Percentiles rank a stretch among this genome's conserved stretches.
phyloP scores from a whole-genome alignment of 2,113 vertebrate species.

The Arenaria interpres region DNA sequence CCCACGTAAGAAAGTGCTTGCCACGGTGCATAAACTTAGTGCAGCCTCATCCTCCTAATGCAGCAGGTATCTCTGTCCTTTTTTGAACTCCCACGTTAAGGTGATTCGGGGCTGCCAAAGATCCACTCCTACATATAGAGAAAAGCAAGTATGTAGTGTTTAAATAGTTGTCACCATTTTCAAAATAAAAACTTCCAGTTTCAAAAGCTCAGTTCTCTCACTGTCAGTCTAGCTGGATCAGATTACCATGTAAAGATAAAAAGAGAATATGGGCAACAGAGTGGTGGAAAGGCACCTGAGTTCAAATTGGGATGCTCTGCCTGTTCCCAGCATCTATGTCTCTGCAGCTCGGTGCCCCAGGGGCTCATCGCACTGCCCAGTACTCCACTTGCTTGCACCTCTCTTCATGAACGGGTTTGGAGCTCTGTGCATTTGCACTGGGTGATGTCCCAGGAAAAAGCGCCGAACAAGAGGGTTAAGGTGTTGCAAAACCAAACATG shows the following conservation, averaged over 20 bases:
- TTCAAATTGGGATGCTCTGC: background rate
- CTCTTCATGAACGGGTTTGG: background rate
- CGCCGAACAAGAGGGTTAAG: background rate
- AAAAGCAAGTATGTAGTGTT: fast-evolving
- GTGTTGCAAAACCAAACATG: background rate
- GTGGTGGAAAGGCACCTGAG: background rate
- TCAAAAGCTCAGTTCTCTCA: background rate
- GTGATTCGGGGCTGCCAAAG: background rate
- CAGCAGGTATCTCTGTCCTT: background rate
- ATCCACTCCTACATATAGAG: background rate
- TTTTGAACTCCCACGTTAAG: background rate
- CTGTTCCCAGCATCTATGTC: background rate
- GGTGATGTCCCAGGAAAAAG: background rate
- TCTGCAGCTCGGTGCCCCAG: background rate
- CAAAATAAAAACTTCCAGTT: background rate
- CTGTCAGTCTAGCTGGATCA: background rate
- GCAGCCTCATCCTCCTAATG: background rate
- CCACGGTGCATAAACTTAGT: background rate
- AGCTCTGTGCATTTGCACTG: background rate
- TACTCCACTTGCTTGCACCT: background rate
- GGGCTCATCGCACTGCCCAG: background rate
- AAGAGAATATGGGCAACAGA: background rate
- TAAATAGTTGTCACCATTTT: background rate
- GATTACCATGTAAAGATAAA: background rate
- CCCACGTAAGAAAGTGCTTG: background rate